Evolutionary conservation across 2,113 vertebrate genomes (phyloP).

Genomic region (Leiothrix lutea): DNA sequence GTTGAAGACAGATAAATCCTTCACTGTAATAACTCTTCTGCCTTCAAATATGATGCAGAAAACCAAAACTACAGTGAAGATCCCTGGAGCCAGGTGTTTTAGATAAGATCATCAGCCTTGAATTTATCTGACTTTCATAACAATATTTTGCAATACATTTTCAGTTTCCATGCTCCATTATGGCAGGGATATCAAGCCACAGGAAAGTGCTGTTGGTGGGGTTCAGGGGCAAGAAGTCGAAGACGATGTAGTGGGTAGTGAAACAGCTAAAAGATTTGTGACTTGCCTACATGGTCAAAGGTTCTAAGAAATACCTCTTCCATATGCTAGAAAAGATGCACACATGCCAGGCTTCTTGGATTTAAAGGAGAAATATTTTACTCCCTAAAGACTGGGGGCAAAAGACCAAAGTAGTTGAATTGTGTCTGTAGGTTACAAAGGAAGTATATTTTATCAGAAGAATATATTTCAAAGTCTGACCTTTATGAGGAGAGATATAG

Average conservation of each 20-base stretch:
- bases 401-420: not conserved
- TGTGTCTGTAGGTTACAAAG: not conserved
- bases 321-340: not conserved
- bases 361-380: not conserved
- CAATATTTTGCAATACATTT: not conserved
- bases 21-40: not conserved
- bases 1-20: not conserved
- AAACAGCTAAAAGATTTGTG: not conserved
- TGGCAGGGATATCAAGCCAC: not conserved
- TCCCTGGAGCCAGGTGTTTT: not conserved
- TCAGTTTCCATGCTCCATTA: not conserved
- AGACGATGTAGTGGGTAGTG: not conserved
- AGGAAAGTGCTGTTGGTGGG: not conserved
- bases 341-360: not conserved
- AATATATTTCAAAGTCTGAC: not conserved
- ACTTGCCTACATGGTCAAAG: not conserved
- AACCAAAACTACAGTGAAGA: not conserved
- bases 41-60: not conserved
- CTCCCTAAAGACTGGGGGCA: not conserved
- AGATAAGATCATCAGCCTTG: not conserved
- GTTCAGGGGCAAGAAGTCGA: not conserved
- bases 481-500: not conserved
- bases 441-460: not conserved
- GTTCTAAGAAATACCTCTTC: not conserved
- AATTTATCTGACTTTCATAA: not conserved